A percentile compares a stretch with the other conserved stretches of the same genome.
Conservation (phyloP, 2,113 vertebrate genomes). For the Xenopus tropicalis region DNA sequence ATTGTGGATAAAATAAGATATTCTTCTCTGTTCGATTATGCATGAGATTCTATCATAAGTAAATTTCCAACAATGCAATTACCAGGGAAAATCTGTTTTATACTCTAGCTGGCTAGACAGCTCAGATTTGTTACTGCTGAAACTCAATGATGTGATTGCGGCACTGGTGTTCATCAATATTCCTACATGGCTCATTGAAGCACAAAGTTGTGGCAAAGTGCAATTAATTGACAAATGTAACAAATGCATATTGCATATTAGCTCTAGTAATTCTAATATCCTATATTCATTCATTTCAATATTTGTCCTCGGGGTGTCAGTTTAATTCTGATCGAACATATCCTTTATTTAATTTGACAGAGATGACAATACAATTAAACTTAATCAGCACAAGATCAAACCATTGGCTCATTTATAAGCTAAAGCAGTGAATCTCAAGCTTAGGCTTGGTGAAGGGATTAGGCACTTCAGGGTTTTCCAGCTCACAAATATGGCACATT, state of each 20-base stretch:
- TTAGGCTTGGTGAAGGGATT: no score
- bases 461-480: no score
- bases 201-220: not conserved
- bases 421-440: no score
- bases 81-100: no score
- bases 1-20: no score
- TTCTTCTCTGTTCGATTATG: no score
- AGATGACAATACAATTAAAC: slow-evolving; percentile 36
- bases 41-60: not conserved
- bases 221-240: slow-evolving; percentile 17
- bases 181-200: slow-evolving; percentile 20
- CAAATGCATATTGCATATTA: slow-evolving; percentile 5
- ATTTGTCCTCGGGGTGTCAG: slow-evolving; percentile 6
- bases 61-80: not conserved
- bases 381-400: slow-evolving; percentile 24
- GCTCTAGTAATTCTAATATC: slow-evolving; percentile 2
- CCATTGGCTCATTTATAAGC: not conserved
- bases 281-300: not conserved
- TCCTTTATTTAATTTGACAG: slow-evolving; percentile 28
- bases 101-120: no score
- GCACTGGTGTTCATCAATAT: slow-evolving; percentile 1
- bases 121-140: no score
- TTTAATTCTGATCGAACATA: slow-evolving; percentile 10
- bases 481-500: no score
- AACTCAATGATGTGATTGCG: not conserved